Evolutionary conservation across 2,797 vertebrate genomes (phyloP).

Genomic region (Halcyon leucocephala): DNA sequence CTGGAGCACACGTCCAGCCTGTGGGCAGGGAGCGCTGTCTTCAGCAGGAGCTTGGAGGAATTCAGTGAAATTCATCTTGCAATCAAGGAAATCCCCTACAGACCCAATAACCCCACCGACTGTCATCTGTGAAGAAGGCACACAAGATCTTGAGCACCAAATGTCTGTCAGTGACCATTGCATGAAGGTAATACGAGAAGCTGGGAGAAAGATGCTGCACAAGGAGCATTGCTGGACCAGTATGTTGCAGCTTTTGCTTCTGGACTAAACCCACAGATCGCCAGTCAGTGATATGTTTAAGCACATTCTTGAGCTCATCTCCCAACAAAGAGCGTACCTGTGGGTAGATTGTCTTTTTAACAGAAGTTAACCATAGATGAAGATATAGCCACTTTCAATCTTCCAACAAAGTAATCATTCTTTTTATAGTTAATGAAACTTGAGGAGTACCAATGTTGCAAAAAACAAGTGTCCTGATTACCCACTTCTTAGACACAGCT

Average conservation of each 20-base stretch:
- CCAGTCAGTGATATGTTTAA: neutral
- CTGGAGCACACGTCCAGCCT: neutral
- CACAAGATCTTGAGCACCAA: neutral
- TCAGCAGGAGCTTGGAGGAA: neutral
- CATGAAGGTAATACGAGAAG: neutral
- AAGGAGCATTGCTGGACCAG: neutral
- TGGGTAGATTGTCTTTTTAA: neutral
- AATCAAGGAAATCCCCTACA: neutral
- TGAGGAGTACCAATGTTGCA: neutral
- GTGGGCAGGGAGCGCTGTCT: fast-evolving
- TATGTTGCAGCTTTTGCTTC: neutral
- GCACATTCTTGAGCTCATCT: neutral
- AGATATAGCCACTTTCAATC: neutral
- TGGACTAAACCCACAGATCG: neutral
- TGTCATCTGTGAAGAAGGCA: neutral
- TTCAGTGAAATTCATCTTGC: neutral
- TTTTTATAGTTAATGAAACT: neutral
- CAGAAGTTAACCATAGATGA: neutral
- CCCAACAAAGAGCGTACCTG: neutral
- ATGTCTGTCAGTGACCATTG: neutral
- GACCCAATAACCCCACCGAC: neutral
- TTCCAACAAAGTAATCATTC: neutral
- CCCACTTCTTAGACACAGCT: neutral
- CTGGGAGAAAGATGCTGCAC: neutral
- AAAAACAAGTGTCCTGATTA: neutral